Percentiles rank a stretch among this genome's conserved stretches.
phyloP scores from a whole-genome alignment of 2,113 vertebrate species.

The Fulmarus glacialis region DNA sequence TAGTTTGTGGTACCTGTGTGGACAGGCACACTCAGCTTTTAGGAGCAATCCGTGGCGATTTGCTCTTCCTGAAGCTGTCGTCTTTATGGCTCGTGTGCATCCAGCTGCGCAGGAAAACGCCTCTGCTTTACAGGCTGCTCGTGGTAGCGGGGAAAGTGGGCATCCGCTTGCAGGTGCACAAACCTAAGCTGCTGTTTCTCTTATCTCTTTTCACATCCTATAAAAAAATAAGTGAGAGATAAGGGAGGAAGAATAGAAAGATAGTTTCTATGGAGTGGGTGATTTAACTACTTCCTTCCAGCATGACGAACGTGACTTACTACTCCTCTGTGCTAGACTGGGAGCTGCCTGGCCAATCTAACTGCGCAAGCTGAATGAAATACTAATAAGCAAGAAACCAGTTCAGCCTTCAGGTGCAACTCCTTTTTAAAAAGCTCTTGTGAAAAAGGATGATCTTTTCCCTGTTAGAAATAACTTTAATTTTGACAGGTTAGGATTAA shows the following conservation, averaged over 20 bases:
- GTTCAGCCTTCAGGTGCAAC: not conserved
- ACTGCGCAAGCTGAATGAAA: too few species aligned
- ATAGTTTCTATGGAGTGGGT: not conserved
- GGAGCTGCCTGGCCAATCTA: not conserved
- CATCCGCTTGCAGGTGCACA: too few species aligned
- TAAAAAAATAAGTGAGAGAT: not conserved
- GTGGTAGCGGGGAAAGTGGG: too few species aligned
- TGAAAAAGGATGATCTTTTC: not conserved
- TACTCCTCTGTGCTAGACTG: not conserved
- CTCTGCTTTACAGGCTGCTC: not conserved
- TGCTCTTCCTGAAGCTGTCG: not conserved
- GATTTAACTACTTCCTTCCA: not conserved
- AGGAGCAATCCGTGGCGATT: not conserved
- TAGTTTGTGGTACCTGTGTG: not conserved
- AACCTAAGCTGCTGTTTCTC: not conserved
- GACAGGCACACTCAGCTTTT: not conserved
- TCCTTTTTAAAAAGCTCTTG: not conserved
- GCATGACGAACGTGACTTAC: fast-evolving
- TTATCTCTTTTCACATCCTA: not conserved
- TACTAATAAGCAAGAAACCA: fast-evolving
- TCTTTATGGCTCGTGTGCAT: too few species aligned
- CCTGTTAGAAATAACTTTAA: not conserved
- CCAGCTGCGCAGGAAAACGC: not conserved
- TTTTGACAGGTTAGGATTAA: not conserved
- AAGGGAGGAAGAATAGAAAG: not conserved